Conservation (phyloP, 92 coral and sea anemone genomes). For the Palythoa heliodiscus region DNA sequence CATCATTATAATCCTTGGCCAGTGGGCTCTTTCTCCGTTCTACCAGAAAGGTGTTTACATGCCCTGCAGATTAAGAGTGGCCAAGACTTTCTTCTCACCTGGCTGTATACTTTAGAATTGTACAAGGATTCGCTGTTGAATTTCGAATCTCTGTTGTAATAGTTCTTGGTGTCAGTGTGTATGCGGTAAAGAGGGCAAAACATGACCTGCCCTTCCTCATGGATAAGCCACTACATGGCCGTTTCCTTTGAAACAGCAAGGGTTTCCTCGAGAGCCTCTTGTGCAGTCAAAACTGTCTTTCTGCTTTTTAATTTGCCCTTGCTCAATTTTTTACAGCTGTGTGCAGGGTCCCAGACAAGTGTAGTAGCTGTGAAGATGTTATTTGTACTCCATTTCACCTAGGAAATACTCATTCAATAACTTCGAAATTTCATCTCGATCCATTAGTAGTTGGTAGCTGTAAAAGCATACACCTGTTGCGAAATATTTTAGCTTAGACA, state of each 20-base stretch:
- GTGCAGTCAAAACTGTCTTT: constrained; percentile 50
- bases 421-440: no score
- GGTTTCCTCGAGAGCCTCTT: constrained; percentile 40
- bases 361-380: constrained; percentile 49
- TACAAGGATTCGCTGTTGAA: constrained; percentile 44
- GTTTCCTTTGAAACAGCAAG: constrained; percentile 34
- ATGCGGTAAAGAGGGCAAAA: constrained; percentile 52
- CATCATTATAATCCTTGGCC: constrained; percentile 42
- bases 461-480: no score
- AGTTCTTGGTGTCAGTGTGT: constrained; percentile 40
- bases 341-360: constrained; percentile 49
- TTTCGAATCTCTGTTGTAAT: constrained; percentile 46
- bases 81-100: constrained; percentile 39
- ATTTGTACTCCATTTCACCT: neutral
- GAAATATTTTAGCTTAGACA: no score
- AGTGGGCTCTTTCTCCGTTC: constrained; percentile 40
- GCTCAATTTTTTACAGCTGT: constrained; percentile 42
- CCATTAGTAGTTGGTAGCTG: no score
- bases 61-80: constrained; percentile 43
- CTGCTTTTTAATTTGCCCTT: neutral
- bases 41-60: constrained; percentile 20
- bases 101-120: neutral
- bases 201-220: constrained; percentile 53
- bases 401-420: no score
- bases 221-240: constrained; percentile 51